phyloP scores from a whole-genome alignment of 2,888 invertebrate genomes.

The Notodonta ziczac region DNA sequence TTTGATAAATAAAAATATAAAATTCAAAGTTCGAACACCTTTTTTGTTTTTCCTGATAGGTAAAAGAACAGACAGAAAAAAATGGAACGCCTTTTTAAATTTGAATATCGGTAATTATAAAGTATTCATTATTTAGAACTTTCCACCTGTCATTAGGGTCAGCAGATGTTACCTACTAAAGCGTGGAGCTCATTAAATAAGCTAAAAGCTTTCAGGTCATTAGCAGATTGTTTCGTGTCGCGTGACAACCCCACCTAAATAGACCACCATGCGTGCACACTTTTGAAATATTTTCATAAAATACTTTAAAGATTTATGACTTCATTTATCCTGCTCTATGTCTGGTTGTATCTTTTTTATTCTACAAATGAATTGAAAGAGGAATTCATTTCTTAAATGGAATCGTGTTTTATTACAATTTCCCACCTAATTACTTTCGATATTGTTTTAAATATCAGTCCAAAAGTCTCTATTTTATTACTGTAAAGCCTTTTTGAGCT shows the following conservation, averaged over 20 bases:
- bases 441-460: no score
- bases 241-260: conserved; percentile 59
- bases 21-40: no score
- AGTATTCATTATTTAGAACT: conserved; percentile 6
- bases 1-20: no score
- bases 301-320: conserved; percentile 49
- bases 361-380: not conserved
- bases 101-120: no score
- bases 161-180: conserved; percentile 29
- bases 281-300: conserved; percentile 58
- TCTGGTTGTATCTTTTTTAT: not conserved
- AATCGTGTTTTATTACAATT: not conserved
- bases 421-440: not conserved
- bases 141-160: conserved; percentile 4
- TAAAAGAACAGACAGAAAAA: no score
- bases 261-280: conserved; percentile 54
- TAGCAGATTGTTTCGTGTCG: conserved; percentile 62
- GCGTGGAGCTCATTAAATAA: conserved; percentile 46
- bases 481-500: no score
- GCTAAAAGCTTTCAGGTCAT: conserved; percentile 59
- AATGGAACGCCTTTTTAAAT: no score
- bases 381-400: not conserved
- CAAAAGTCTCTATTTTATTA: no score
- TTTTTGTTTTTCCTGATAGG: no score
- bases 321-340: conserved; percentile 42